Evolutionary conservation across 35 echinoderm and acorn worm genomes (phyloP).

Genomic region (Anneissia japonica): DNA sequence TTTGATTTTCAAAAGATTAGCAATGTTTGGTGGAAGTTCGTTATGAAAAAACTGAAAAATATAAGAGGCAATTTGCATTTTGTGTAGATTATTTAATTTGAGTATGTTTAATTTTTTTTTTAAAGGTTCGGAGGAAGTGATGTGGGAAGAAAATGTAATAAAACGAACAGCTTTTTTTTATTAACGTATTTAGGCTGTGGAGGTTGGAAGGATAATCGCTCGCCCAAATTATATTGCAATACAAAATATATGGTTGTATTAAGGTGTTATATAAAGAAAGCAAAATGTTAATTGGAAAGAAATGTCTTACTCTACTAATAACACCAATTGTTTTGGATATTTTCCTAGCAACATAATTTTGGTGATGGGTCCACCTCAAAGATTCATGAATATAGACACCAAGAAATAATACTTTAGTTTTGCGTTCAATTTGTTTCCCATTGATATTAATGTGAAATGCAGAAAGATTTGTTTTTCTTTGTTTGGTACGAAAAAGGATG

Average conservation of each 20-base stretch:
- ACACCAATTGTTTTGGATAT: neutral
- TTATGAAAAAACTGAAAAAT: too few relatives aligned
- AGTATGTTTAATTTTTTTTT: neutral
- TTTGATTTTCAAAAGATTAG: too few relatives aligned
- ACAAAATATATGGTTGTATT: neutral
- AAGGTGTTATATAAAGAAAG: neutral
- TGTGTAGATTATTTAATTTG: neutral
- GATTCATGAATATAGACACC: neutral
- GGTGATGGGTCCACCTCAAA: neutral
- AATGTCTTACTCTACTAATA: neutral
- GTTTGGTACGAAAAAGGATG: too few relatives aligned
- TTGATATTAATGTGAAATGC: neutral
- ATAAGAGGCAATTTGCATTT: neutral
- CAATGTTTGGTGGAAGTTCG: too few relatives aligned
- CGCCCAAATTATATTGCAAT: neutral
- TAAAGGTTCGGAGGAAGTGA: neutral
- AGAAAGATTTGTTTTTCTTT: too few relatives aligned
- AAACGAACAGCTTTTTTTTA: neutral
- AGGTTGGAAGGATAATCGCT: neutral
- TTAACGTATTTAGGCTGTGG: neutral
- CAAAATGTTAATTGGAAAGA: neutral
- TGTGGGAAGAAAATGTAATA: neutral
- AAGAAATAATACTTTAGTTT: neutral
- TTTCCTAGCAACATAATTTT: neutral
- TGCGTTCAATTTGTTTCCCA: neutral